Evolutionary conservation across 2,888 invertebrate genomes (phyloP).

Genomic region (Morpho deidamia): DNA sequence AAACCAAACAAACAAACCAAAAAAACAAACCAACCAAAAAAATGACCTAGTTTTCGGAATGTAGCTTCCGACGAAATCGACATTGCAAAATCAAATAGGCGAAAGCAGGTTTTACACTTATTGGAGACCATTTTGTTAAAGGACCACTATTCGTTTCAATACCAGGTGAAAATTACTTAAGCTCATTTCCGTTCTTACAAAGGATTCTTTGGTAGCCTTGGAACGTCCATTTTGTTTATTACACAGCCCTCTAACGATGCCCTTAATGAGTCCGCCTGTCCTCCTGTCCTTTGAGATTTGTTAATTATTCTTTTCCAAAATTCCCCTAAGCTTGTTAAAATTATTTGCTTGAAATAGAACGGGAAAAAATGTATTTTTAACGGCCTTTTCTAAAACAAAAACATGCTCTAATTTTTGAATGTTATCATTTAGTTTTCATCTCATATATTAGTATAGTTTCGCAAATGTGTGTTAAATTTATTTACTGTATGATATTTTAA

Average conservation of each 20-base stretch:
- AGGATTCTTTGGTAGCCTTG: neutral
- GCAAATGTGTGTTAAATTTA: no score
- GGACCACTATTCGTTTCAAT: conserved; percentile 13
- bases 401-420: no score
- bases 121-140: conserved; percentile 11
- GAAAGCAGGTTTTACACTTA: conserved; percentile 14
- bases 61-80: conserved; percentile 12
- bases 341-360: conserved; percentile 14
- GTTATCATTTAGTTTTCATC: no score
- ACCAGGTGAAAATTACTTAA: conserved; percentile 16
- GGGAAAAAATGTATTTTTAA: neutral
- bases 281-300: conserved; percentile 24
- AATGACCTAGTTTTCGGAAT: conserved; percentile 8
- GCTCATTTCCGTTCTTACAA: conserved; percentile 12
- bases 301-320: conserved; percentile 26
- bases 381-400: no score
- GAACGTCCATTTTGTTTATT: conserved; percentile 13
- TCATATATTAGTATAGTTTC: no score
- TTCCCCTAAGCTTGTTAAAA: conserved; percentile 24
- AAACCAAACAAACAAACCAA: no score
- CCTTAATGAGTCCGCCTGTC: conserved; percentile 21
- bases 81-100: conserved; percentile 7
- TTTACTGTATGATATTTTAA: no score
- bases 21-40: no score
- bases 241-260: conserved; percentile 11